phyloP scores from a whole-genome alignment of 2,113 vertebrate genomes.

The Pachypanchax playfairii region DNA sequence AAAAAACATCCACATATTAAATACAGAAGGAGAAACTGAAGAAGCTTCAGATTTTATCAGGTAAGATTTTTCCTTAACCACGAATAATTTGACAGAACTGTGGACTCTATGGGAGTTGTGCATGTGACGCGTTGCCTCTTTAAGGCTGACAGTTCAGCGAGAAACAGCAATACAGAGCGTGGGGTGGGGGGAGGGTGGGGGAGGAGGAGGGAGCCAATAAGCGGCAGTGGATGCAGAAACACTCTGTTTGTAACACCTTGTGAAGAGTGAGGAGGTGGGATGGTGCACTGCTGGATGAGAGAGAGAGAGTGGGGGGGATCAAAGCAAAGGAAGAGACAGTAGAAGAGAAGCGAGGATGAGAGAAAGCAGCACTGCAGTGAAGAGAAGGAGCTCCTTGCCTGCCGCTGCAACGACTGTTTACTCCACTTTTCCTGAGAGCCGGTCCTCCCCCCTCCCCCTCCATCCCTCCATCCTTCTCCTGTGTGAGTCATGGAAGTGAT shows the following conservation, averaged over 20 bases:
- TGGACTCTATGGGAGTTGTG: constrained; percentile 3
- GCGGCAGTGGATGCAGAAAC: constrained; percentile 54
- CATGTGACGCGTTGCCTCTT: constrained; percentile 46
- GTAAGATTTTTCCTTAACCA: too few species aligned
- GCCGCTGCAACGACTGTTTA: constrained; percentile 38
- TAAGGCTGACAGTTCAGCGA: constrained; percentile 49
- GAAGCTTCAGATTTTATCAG: too few species aligned
- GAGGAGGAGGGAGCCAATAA: constrained; percentile 48
- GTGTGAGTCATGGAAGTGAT: constrained; percentile 67
- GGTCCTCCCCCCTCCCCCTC: constrained; percentile 15
- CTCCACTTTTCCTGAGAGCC: constrained; percentile 56
- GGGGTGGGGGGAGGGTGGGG: neutral
- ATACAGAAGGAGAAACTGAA: too few species aligned
- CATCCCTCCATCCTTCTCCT: neutral
- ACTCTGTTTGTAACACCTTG: constrained; percentile 68
- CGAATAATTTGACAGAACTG: neutral
- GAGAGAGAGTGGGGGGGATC: constrained; percentile 41
- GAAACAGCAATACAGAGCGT: constrained; percentile 6
- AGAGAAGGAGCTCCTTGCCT: constrained; percentile 37
- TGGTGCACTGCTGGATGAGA: constrained; percentile 17
- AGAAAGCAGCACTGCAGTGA: constrained; percentile 53
- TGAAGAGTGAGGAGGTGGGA: constrained; percentile 56
- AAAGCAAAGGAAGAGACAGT: constrained; percentile 47
- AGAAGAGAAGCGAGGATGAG: constrained; percentile 53
- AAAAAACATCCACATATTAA: too few species aligned